Conservation (phyloP, 2,888 invertebrate species). For the Melieria crassipennis region DNA sequence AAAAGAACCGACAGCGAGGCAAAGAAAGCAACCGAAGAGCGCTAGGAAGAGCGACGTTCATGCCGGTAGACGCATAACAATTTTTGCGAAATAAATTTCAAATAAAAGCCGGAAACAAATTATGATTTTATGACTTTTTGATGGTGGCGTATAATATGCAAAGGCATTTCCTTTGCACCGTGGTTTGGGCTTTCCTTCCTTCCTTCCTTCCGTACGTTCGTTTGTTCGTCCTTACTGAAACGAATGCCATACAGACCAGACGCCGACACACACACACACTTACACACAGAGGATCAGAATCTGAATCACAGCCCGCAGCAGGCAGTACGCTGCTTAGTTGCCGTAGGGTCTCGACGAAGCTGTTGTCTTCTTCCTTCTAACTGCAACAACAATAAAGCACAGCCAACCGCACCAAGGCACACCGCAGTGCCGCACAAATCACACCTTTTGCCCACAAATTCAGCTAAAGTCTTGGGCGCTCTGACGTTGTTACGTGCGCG, state of each 20-base stretch:
- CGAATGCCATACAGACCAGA: too few species aligned
- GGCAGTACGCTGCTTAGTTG: background rate
- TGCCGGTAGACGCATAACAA: constrained; percentile 23
- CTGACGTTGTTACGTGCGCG: too few species aligned
- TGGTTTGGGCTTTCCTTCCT: background rate
- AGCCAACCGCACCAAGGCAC: constrained; percentile 11
- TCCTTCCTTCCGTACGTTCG: background rate
- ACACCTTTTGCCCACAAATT: too few species aligned
- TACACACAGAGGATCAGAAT: too few species aligned
- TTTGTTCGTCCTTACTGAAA: too few species aligned
- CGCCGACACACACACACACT: too few species aligned
- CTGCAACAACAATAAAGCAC: constrained; percentile 6
- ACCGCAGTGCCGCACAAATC: background rate
- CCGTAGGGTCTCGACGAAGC: constrained; percentile 27
- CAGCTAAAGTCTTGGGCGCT: too few species aligned
- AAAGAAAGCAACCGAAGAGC: too few species aligned
- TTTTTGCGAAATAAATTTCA: constrained; percentile 45
- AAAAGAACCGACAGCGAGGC: too few species aligned
- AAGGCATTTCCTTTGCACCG: constrained; percentile 33
- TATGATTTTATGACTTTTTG: constrained; percentile 61
- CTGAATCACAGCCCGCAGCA: background rate
- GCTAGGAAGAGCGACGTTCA: constrained; percentile 6
- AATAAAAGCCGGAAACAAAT: constrained; percentile 61
- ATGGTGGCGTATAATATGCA: constrained; percentile 49
- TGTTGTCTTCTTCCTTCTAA: constrained; percentile 24